Evolutionary conservation across 1,140 invertebrate genomes (phyloP).

Genomic region (Cardiocondyla obscurior): DNA sequence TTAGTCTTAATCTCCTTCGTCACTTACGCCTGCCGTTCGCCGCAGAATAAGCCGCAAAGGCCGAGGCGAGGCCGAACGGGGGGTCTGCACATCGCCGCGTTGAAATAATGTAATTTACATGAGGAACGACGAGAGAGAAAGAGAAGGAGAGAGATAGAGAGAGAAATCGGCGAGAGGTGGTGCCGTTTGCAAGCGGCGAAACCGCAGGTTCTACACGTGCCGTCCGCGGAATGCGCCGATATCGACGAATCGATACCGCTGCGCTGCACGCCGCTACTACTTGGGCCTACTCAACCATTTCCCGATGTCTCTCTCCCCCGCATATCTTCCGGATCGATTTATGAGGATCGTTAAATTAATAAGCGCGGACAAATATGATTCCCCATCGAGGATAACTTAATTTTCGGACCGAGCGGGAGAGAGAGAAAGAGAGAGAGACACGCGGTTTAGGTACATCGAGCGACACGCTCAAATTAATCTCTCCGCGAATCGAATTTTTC

Average conservation of each 20-base stretch:
- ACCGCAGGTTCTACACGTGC: constrained; percentile 36
- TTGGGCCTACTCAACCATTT: neutral
- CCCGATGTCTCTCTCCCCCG: neutral
- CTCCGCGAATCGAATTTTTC: neutral
- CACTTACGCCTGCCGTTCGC: neutral
- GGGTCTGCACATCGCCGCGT: constrained; percentile 19
- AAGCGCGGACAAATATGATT: neutral
- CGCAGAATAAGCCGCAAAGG: neutral
- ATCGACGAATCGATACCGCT: constrained; percentile 41
- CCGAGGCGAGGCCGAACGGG: neutral
- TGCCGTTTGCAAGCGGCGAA: neutral
- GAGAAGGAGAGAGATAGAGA: too few relatives aligned
- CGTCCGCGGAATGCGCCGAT: constrained; percentile 38
- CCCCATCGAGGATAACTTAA: neutral
- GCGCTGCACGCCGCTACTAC: constrained; percentile 3
- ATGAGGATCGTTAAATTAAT: constrained; percentile 23
- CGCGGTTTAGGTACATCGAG: neutral
- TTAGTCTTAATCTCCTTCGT: constrained; percentile 48
- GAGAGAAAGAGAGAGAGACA: neutral
- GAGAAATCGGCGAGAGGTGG: neutral
- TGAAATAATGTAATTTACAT: constrained; percentile 54
- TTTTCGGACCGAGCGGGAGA: neutral
- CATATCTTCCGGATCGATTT: neutral
- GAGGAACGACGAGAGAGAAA: constrained; percentile 33
- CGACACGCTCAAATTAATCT: neutral